Conservation (phyloP, 2,888 invertebrate species). For the Acrobasis consociella region DNA sequence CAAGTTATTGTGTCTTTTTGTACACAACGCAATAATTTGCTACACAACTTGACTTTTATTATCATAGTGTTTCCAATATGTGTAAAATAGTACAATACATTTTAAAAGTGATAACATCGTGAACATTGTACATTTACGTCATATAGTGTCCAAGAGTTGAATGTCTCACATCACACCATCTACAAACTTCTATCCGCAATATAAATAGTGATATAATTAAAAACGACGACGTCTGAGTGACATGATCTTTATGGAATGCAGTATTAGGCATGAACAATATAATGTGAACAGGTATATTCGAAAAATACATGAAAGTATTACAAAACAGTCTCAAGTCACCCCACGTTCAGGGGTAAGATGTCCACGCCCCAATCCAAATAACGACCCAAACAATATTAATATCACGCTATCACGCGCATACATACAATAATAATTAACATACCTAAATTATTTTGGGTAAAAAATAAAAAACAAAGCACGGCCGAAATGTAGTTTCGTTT, state of each 20-base stretch:
- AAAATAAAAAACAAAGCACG: neutral
- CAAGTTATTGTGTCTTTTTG: slow-evolving; percentile 55
- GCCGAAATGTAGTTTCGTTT: neutral
- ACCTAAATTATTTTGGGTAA: neutral
- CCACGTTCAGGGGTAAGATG: neutral
- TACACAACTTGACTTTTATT: slow-evolving; percentile 27
- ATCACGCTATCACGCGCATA: neutral
- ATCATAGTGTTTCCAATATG: slow-evolving; percentile 36
- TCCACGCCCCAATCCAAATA: slow-evolving; percentile 27
- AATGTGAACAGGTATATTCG: slow-evolving; percentile 37
- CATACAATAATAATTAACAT: neutral
- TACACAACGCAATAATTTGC: slow-evolving; percentile 38
- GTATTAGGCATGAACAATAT: slow-evolving; percentile 42
- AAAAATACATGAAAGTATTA: slow-evolving; percentile 36
- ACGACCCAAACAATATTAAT: slow-evolving; percentile 23
- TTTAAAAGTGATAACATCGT: slow-evolving; percentile 39
- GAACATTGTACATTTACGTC: slow-evolving; percentile 27
- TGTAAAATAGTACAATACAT: slow-evolving; percentile 41
- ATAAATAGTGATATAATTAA: slow-evolving; percentile 30
- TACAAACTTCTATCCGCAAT: neutral
- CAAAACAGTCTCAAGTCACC: slow-evolving; percentile 33
- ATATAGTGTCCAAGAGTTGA: slow-evolving; percentile 25
- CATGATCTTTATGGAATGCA: slow-evolving; percentile 53
- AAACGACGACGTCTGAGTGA: slow-evolving; percentile 29
- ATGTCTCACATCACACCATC: slow-evolving; percentile 13